A percentile compares a stretch with the other conserved stretches of the same genome.
phyloP scores from a whole-genome alignment of 2,797 vertebrate genomes.

The Iguana delicatissima region DNA sequence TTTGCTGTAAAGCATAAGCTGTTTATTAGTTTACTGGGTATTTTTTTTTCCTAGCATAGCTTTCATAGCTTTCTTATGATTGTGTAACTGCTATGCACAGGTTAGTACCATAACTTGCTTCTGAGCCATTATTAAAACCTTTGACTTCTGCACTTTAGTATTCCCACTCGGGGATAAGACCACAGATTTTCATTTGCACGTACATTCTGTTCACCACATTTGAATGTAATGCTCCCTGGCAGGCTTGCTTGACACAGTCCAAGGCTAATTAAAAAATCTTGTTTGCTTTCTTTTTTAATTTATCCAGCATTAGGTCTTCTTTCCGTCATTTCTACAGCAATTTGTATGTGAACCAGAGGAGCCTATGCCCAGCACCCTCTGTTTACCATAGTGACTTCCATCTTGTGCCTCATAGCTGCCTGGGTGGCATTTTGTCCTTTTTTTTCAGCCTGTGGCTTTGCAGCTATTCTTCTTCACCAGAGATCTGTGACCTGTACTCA shows the following conservation, averaged over 20 bases:
- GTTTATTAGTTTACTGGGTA: background rate
- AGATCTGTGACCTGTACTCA: conserved; percentile 1
- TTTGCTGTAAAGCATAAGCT: background rate
- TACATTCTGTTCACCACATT: background rate
- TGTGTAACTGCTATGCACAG: background rate
- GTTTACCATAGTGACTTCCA: background rate
- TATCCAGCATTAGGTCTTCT: background rate
- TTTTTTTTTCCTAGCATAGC: background rate
- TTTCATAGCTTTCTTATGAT: background rate
- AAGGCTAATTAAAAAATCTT: conserved; percentile 33
- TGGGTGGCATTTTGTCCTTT: background rate
- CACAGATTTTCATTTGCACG: background rate
- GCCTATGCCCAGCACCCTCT: background rate
- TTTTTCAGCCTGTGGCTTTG: background rate
- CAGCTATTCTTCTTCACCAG: conserved; percentile 2
- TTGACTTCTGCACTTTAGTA: conserved; percentile 1
- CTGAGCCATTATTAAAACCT: background rate
- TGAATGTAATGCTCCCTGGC: background rate
- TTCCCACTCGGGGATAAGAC: background rate
- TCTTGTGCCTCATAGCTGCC: too few relatives aligned
- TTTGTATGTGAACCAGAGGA: background rate
- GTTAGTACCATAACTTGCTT: background rate
- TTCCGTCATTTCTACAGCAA: background rate
- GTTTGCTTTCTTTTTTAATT: conserved; percentile 31
- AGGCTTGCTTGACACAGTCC: conserved; percentile 29